Evolutionary conservation across 2,888 invertebrate genomes (phyloP).

Genomic region (Herminia tarsipennalis): DNA sequence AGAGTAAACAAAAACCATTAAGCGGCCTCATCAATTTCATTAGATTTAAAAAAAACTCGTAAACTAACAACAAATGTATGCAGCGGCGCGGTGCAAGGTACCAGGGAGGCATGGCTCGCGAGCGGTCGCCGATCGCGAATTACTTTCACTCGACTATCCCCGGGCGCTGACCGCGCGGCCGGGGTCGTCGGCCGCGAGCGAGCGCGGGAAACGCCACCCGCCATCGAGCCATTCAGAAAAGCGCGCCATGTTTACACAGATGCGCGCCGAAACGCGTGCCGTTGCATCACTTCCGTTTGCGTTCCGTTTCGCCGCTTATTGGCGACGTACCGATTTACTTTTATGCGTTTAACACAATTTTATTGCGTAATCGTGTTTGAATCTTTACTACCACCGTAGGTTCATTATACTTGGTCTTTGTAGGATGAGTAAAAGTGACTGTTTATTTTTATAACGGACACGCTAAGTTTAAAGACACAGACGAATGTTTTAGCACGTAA

Average conservation of each 20-base stretch:
- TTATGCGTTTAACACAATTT: slow-evolving; percentile 54
- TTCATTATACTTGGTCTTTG: slow-evolving; percentile 1
- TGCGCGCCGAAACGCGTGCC: slow-evolving; percentile 82
- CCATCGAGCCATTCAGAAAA: slow-evolving; percentile 80
- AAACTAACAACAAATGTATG: slow-evolving; percentile 38
- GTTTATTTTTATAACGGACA: background rate
- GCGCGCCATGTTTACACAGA: slow-evolving; percentile 84
- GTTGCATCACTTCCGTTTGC: slow-evolving; percentile 84
- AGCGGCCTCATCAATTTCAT: slow-evolving; percentile 33
- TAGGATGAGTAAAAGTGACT: slow-evolving; percentile 2
- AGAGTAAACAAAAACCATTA: slow-evolving; percentile 25
- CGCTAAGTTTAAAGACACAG: background rate
- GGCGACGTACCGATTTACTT: slow-evolving; percentile 70
- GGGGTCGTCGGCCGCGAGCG: slow-evolving; percentile 76
- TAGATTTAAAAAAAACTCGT: slow-evolving; percentile 29
- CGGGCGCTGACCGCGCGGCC: slow-evolving; percentile 78
- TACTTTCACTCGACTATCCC: slow-evolving; percentile 84
- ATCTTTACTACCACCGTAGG: slow-evolving; percentile 4
- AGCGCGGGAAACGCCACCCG: slow-evolving; percentile 79
- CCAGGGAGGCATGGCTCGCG: slow-evolving; percentile 76
- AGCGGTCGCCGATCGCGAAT: slow-evolving; percentile 80
- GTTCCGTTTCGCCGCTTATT: slow-evolving; percentile 75
- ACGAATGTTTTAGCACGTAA: background rate
- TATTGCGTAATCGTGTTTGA: slow-evolving; percentile 34
- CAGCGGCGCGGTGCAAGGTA: slow-evolving; percentile 43